phyloP scores from a whole-genome alignment of 2,888 invertebrate species.

The Lagria hirta region DNA sequence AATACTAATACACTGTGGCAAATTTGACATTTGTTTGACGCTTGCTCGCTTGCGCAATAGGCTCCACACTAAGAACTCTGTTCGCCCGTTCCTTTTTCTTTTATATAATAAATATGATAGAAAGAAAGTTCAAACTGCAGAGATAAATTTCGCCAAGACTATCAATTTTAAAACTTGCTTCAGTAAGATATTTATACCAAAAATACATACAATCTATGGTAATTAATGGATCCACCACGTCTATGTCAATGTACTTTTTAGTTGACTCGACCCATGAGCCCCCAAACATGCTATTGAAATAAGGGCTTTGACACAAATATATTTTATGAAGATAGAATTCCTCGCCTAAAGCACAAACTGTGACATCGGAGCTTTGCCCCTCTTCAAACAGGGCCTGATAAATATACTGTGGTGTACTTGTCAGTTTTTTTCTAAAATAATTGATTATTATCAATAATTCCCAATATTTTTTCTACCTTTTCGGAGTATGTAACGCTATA shows the following conservation, averaged over 20 bases:
- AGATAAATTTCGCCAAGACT: no score
- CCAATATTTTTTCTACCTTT: constrained; percentile 55
- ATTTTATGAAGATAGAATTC: constrained; percentile 77
- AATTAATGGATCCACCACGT: constrained; percentile 71
- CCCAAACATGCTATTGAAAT: constrained; percentile 79
- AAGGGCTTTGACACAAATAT: constrained; percentile 77
- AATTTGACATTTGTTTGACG: no score
- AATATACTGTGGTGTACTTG: constrained; percentile 76
- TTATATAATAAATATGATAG: no score
- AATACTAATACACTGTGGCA: no score
- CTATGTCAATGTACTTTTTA: constrained; percentile 65
- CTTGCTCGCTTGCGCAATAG: no score
- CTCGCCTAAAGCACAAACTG: constrained; percentile 68
- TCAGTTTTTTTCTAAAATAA: constrained; percentile 61
- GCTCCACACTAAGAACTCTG: no score
- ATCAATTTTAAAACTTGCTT: no score
- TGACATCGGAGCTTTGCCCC: constrained; percentile 74
- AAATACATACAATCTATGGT: constrained; percentile 66
- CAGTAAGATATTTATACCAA: no score
- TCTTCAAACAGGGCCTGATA: constrained; percentile 75
- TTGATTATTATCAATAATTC: neutral
- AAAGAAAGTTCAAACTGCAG: no score
- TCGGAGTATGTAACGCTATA: constrained; percentile 63
- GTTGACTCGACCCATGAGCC: constrained; percentile 75
- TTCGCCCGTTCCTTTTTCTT: no score